Conservation (phyloP, 2,797 vertebrate genomes). For the Lithobates sylvaticus region DNA sequence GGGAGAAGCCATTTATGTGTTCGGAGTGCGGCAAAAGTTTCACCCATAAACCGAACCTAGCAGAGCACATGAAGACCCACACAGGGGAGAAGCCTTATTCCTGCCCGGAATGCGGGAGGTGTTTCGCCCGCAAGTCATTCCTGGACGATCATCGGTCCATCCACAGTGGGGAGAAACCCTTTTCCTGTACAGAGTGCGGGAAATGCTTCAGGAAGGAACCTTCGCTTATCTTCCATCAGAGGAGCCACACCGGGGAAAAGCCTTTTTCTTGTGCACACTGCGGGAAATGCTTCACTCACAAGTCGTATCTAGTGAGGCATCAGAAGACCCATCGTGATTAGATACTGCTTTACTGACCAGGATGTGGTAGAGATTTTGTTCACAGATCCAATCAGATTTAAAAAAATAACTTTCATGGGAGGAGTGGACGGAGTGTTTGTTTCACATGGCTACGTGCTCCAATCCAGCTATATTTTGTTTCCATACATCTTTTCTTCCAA, state of each 20-base stretch:
- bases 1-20: constrained; percentile 47
- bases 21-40: constrained; percentile 6
- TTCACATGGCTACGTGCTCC: background rate
- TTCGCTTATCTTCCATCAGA: background rate
- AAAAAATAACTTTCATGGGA: too few species aligned
- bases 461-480: background rate
- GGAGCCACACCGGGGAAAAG: constrained; percentile 7
- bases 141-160: background rate
- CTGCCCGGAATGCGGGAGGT: background rate
- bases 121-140: background rate
- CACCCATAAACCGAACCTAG: background rate
- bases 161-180: constrained; percentile 10
- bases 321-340: constrained; percentile 7
- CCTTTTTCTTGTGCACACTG: constrained; percentile 6
- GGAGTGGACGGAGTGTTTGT: background rate
- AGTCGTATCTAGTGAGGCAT: background rate
- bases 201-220: background rate
- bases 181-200: background rate
- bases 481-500: background rate
- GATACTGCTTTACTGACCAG: background rate
- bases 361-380: too few species aligned
- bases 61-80: background rate
- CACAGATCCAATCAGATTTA: too few species aligned
- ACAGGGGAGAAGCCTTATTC: constrained; percentile 15
- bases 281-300: constrained; percentile 7